These are phyloP conservation scores for Ornithoptera priamus DNA, from an alignment of 2,888 invertebrate genomes.

Conservation along the genomic window DNA sequence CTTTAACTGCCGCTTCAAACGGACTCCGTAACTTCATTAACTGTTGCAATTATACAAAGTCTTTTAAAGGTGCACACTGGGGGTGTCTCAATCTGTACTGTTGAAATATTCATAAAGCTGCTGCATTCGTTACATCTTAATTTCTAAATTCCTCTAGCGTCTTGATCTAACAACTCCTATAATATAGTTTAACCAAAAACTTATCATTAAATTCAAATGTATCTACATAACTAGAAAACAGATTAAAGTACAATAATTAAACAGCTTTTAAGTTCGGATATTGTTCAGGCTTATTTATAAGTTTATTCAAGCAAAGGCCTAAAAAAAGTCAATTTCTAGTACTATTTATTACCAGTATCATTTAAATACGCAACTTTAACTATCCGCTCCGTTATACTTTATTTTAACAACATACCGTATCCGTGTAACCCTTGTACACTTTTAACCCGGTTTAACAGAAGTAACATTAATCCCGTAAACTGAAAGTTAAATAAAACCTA, in stretches of 20 bases:
- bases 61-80: slow-evolving; percentile 11
- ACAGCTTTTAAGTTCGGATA: no score
- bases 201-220: no score
- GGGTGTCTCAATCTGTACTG: neutral
- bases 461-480: slow-evolving; percentile 32
- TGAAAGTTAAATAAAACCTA: slow-evolving; percentile 45
- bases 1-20: slow-evolving; percentile 10
- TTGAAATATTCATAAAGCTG: slow-evolving; percentile 15
- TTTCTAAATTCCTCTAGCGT: neutral
- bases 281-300: no score
- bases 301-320: no score
- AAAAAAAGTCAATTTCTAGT: no score
- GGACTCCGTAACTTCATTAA: slow-evolving; percentile 13
- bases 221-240: no score
- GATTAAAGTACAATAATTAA: no score
- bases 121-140: slow-evolving; percentile 10
- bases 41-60: slow-evolving; percentile 16
- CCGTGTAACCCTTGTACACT: slow-evolving; percentile 32
- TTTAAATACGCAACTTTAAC: no score
- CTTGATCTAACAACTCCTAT: no score
- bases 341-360: no score
- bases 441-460: slow-evolving; percentile 35
- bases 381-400: no score
- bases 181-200: no score
- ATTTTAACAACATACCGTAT: slow-evolving; percentile 39